Evolutionary conservation across 2,113 vertebrate species (phyloP).

Genomic region (Embiotoca jacksoni): DNA sequence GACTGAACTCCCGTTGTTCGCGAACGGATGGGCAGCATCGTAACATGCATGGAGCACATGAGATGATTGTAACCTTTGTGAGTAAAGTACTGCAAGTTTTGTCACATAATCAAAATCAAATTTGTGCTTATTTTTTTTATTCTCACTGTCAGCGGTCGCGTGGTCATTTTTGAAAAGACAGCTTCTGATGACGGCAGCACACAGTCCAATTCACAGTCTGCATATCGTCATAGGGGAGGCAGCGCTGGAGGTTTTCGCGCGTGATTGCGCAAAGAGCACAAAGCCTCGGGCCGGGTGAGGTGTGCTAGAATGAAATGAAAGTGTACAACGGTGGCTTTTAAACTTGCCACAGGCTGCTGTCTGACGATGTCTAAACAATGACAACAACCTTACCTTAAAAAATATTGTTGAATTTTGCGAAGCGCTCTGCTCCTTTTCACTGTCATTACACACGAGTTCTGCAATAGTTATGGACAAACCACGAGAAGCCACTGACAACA

Average conservation of each 20-base stretch:
- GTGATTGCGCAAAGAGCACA: too few relatives aligned
- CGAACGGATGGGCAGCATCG: too few relatives aligned
- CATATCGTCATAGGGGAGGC: slow-evolving; percentile 44
- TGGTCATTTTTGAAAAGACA: not conserved
- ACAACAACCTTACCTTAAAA: not conserved
- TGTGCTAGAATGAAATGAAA: slow-evolving; percentile 46
- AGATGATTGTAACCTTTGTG: too few relatives aligned
- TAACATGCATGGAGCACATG: too few relatives aligned
- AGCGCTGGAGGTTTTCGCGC: not conserved
- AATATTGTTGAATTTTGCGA: not conserved
- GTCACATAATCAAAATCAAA: too few relatives aligned
- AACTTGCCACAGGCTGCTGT: slow-evolving; percentile 60
- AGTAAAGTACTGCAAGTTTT: too few relatives aligned
- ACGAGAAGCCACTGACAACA: slow-evolving; percentile 54
- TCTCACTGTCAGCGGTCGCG: too few relatives aligned
- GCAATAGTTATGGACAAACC: slow-evolving; percentile 26
- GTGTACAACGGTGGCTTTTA: slow-evolving; percentile 46
- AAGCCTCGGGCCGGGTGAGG: too few relatives aligned
- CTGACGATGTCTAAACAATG: slow-evolving; percentile 48
- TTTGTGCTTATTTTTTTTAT: too few relatives aligned
- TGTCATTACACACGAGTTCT: slow-evolving; percentile 13
- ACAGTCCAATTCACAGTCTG: slow-evolving; percentile 49
- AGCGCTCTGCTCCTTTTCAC: not conserved
- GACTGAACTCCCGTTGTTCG: too few relatives aligned
- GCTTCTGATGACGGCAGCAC: slow-evolving; percentile 34